Percentiles rank a stretch among this genome's conserved stretches.
These are phyloP conservation scores for Ommatoiulus sabulosus DNA, from an alignment of 2,888 invertebrate species.

Conservation along the genomic window DNA sequence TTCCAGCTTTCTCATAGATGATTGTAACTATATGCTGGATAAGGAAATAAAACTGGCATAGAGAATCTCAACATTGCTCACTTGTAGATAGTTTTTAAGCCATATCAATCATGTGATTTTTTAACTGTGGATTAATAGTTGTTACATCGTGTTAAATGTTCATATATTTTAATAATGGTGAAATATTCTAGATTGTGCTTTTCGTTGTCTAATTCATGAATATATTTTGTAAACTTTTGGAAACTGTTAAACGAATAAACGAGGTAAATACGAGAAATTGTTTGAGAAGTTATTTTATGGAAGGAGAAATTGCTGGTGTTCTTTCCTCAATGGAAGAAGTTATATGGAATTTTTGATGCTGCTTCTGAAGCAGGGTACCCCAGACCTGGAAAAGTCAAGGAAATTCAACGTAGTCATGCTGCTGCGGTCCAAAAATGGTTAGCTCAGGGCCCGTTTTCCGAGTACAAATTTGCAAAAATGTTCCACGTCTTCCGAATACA, in stretches of 20 bases:
- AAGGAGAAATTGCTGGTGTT: too few relatives aligned
- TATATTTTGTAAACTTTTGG: neutral
- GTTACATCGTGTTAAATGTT: neutral
- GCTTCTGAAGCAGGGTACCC: too few relatives aligned
- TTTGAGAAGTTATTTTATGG: too few relatives aligned
- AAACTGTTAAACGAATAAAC: neutral
- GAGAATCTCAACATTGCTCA: neutral
- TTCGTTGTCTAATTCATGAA: neutral
- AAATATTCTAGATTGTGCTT: neutral
- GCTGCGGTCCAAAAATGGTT: too few relatives aligned
- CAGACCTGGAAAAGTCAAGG: too few relatives aligned
- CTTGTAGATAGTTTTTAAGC: neutral
- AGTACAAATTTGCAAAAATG: too few relatives aligned
- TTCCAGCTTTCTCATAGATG: slow-evolving; percentile 54
- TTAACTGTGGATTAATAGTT: neutral
- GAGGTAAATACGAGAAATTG: too few relatives aligned
- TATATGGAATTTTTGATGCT: too few relatives aligned
- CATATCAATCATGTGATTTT: neutral
- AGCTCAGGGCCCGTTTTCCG: too few relatives aligned
- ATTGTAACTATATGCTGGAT: slow-evolving; percentile 47
- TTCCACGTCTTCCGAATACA: too few relatives aligned
- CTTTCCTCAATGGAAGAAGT: too few relatives aligned
- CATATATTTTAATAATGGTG: neutral
- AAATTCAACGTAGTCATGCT: too few relatives aligned
- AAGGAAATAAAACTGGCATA: neutral